phyloP scores from a whole-genome alignment of 2,888 invertebrate genomes.

The Nudaria mundana region DNA sequence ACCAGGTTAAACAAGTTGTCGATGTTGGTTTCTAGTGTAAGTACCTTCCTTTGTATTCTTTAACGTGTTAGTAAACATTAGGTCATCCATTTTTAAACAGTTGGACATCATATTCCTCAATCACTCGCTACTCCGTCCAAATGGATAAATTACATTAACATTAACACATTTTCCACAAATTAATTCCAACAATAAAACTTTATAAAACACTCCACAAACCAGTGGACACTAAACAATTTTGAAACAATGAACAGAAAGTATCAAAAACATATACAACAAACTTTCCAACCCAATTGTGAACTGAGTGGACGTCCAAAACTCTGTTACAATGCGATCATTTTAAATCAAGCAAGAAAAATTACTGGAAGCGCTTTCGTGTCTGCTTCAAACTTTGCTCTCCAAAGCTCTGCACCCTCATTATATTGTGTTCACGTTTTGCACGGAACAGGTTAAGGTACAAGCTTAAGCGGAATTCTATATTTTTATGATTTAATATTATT shows the following conservation, averaged over 20 bases:
- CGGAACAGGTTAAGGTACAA: slow-evolving; percentile 9
- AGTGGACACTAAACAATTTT: not conserved
- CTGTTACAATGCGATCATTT: slow-evolving; percentile 62
- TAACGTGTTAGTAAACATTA: too few relatives aligned
- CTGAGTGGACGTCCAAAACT: slow-evolving; percentile 47
- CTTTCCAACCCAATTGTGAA: slow-evolving; percentile 23
- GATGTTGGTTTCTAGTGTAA: too few relatives aligned
- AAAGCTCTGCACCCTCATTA: slow-evolving; percentile 62
- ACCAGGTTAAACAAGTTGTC: too few relatives aligned
- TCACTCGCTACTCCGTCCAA: too few relatives aligned
- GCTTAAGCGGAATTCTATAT: not conserved
- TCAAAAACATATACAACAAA: slow-evolving; percentile 12
- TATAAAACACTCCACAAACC: not conserved
- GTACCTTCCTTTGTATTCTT: too few relatives aligned
- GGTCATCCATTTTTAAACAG: too few relatives aligned
- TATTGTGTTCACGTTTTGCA: slow-evolving; percentile 73
- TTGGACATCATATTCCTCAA: too few relatives aligned
- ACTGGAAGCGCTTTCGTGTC: slow-evolving; percentile 68
- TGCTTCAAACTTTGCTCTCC: slow-evolving; percentile 66
- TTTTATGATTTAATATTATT: not conserved
- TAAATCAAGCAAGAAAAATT: slow-evolving; percentile 74
- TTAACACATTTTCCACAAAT: not conserved
- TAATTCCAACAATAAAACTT: not conserved
- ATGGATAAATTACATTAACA: not conserved
- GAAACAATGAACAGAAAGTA: slow-evolving; percentile 4